These are phyloP conservation scores for Dynastes hyllus DNA, from an alignment of 2,888 invertebrate species.

Conservation along the genomic window DNA sequence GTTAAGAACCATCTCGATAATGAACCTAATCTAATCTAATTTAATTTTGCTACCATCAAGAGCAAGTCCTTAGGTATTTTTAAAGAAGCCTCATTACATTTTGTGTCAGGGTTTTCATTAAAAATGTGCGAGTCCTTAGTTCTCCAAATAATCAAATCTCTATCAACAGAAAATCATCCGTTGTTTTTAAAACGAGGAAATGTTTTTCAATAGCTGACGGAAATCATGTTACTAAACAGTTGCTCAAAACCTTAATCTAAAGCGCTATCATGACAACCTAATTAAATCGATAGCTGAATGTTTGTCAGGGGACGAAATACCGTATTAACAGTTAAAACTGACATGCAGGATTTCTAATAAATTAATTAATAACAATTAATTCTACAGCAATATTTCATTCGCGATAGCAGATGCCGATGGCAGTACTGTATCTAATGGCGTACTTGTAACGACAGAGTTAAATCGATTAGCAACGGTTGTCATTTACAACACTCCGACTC, in stretches of 20 bases:
- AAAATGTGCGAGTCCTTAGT: too few relatives aligned
- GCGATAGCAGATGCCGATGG: slow-evolving; percentile 65
- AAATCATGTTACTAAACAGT: background rate
- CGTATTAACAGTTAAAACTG: slow-evolving; percentile 44
- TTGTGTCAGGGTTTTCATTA: too few relatives aligned
- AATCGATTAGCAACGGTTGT: slow-evolving; percentile 66
- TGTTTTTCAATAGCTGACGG: background rate
- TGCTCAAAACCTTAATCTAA: background rate
- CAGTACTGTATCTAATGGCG: slow-evolving; percentile 65
- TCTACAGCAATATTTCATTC: slow-evolving; percentile 62
- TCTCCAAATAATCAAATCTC: too few relatives aligned
- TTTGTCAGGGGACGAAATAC: slow-evolving; percentile 15
- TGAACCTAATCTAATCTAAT: too few relatives aligned
- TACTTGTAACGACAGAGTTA: slow-evolving; percentile 63
- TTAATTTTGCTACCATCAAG: too few relatives aligned
- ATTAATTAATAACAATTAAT: slow-evolving; percentile 66
- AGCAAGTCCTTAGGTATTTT: too few relatives aligned
- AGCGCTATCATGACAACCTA: background rate
- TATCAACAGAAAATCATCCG: too few relatives aligned
- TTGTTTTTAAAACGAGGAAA: background rate
- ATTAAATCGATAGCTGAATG: slow-evolving; percentile 21
- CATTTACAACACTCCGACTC: slow-evolving; percentile 61
- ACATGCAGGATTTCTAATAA: slow-evolving; percentile 55
- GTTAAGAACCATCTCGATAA: too few relatives aligned
- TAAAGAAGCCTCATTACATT: too few relatives aligned